Evolutionary conservation across 2,888 invertebrate species (phyloP).

Genomic region (Macrostomum cliftonense): DNA sequence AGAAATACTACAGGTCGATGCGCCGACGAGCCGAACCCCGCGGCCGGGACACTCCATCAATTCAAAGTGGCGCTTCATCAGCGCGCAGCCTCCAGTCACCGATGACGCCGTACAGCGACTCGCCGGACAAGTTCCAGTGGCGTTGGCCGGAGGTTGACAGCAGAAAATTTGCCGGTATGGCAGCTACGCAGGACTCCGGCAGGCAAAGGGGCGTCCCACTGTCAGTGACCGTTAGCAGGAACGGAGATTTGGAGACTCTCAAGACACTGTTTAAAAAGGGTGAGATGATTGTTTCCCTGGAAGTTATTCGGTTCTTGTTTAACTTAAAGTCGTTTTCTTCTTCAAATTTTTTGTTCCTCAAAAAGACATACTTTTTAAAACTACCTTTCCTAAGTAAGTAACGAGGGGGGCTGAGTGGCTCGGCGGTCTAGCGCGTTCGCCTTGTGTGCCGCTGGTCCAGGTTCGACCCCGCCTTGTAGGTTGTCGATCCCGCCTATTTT

Average conservation of each 20-base stretch:
- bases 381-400: no score
- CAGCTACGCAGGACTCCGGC: no score
- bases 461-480: no score
- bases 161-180: no score
- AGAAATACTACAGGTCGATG: constrained; percentile 29
- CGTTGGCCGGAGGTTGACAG: background rate
- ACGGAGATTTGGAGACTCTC: background rate
- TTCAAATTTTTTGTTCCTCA: no score
- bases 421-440: no score
- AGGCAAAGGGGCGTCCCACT: background rate
- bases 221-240: background rate
- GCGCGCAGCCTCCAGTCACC: constrained; percentile 29
- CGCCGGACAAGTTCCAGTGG: constrained; percentile 5
- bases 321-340: no score
- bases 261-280: background rate
- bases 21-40: constrained; percentile 4
- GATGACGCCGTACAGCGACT: constrained; percentile 34
- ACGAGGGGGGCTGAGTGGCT: no score
- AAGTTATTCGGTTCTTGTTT: background rate
- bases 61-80: constrained; percentile 14
- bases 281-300: background rate
- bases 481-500: no score
- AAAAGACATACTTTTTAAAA: no score
- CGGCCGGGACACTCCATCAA: no score
- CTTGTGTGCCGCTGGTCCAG: no score